Conservation (phyloP, 2,888 invertebrate species). For the Drosophila subsilvestris region DNA sequence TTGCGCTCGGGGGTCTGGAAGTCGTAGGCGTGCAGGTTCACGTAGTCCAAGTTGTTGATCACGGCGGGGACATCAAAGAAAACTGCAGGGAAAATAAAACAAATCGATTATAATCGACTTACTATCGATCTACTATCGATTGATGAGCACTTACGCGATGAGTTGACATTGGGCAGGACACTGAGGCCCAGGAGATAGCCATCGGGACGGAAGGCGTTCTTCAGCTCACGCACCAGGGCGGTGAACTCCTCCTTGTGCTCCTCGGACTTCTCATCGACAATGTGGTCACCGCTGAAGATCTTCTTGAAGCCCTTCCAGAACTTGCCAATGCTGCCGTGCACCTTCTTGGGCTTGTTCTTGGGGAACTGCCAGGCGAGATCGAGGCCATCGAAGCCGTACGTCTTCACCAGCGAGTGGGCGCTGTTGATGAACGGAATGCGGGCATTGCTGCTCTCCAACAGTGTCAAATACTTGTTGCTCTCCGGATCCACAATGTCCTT, state of each 20-base stretch:
- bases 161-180: conserved; percentile 91
- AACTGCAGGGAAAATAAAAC: conserved; percentile 85
- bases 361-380: conserved; percentile 95
- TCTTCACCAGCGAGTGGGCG: conserved; percentile 88
- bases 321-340: conserved; percentile 87
- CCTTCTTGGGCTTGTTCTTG: conserved; percentile 90
- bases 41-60: conserved; percentile 90
- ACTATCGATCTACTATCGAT: neutral
- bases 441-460: conserved; percentile 90
- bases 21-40: conserved; percentile 92
- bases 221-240: conserved; percentile 90
- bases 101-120: neutral
- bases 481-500: conserved; percentile 87
- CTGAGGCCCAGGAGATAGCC: conserved; percentile 88
- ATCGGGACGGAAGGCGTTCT: conserved; percentile 89
- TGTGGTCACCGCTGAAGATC: conserved; percentile 88
- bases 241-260: conserved; percentile 93
- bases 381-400: conserved; percentile 93
- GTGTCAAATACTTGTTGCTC: conserved; percentile 88
- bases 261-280: conserved; percentile 91
- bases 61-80: conserved; percentile 91
- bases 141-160: conserved; percentile 86
- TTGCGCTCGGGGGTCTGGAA: conserved; percentile 90
- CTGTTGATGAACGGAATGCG: conserved; percentile 92
- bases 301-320: conserved; percentile 92